These are phyloP conservation scores for Elaphurus davidianus DNA, from an alignment of 2,113 vertebrate species.

Conservation along the genomic window DNA sequence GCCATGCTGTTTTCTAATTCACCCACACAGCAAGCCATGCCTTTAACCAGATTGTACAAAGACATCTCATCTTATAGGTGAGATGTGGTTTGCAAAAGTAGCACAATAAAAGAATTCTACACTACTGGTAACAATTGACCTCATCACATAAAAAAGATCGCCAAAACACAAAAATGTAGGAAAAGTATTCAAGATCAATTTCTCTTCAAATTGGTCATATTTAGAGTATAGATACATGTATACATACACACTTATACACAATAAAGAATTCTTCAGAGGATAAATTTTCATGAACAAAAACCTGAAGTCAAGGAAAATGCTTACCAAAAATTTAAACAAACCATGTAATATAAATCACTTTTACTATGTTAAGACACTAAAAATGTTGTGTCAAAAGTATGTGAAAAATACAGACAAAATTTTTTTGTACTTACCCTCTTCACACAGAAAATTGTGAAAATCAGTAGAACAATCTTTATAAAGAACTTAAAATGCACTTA, in stretches of 20 bases:
- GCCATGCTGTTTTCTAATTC: neutral
- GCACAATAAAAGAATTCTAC: neutral
- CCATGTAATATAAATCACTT: neutral
- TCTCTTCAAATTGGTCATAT: neutral
- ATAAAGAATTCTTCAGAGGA: neutral
- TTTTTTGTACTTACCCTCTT: neutral
- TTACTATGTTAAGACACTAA: slow-evolving; percentile 2
- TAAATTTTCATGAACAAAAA: neutral
- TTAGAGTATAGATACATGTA: neutral
- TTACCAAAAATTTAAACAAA: neutral
- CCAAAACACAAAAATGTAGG: neutral
- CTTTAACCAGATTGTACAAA: neutral
- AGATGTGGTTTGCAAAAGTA: neutral
- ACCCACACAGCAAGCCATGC: neutral
- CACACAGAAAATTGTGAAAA: slow-evolving; percentile 1
- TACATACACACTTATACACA: neutral
- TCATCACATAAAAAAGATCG: neutral
- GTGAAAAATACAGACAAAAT: neutral
- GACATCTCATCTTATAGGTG: neutral
- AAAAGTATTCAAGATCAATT: neutral
- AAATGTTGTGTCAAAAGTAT: neutral
- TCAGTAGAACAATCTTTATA: neutral
- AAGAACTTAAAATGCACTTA: neutral
- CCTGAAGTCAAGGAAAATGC: neutral
- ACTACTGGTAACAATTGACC: neutral